phyloP scores from a whole-genome alignment of 2,113 vertebrate species.

The Lipotes vexillifer region DNA sequence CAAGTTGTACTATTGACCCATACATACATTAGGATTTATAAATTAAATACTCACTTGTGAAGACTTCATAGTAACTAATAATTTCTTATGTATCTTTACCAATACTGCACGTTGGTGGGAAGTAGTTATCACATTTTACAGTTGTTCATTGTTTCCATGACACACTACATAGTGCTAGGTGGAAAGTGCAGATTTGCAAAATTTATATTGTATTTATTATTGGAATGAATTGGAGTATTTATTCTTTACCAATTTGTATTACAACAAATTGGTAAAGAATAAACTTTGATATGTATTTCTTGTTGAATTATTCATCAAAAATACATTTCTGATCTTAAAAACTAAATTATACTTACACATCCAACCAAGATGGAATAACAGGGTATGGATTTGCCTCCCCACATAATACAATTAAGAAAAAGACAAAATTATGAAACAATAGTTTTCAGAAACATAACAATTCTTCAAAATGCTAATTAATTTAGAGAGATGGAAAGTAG shows the following conservation, averaged over 20 bases:
- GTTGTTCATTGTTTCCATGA: slow-evolving; percentile 15
- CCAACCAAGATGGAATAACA: neutral
- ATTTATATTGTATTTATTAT: neutral
- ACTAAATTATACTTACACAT: neutral
- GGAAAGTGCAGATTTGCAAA: neutral
- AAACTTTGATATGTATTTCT: neutral
- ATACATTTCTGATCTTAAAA: neutral
- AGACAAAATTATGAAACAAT: neutral
- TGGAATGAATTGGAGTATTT: neutral
- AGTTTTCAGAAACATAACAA: neutral
- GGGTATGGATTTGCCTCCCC: neutral
- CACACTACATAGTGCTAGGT: neutral
- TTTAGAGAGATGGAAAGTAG: neutral
- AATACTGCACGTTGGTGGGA: neutral
- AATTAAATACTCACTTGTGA: neutral
- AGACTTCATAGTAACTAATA: neutral
- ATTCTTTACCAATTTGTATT: neutral
- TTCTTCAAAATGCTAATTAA: neutral
- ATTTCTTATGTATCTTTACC: neutral
- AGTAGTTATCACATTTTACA: neutral
- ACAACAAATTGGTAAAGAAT: neutral
- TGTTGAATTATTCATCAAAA: neutral
- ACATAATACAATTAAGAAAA: neutral
- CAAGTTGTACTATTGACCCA: neutral
- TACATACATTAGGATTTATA: neutral